Percentiles rank a stretch among this genome's conserved stretches.
These are phyloP conservation scores for Tupiocoris notatus DNA, from an alignment of 2,888 invertebrate species.

Conservation along the genomic window DNA sequence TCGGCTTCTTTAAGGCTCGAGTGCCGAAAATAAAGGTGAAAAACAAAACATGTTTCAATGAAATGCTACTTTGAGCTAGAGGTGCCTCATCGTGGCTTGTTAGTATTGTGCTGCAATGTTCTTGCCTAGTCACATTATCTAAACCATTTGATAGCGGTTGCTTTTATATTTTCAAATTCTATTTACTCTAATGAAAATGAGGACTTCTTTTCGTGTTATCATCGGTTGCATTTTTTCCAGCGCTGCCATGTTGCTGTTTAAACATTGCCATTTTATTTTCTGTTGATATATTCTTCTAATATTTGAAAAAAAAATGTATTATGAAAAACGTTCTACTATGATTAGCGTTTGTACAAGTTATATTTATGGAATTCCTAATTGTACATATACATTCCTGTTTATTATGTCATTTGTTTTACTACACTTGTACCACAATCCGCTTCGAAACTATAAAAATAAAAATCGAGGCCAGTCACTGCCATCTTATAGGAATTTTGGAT, in stretches of 20 bases:
- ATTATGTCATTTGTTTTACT: too few relatives aligned
- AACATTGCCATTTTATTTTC: neutral
- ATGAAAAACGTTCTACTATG: neutral
- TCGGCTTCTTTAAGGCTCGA: too few relatives aligned
- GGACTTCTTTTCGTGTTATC: neutral
- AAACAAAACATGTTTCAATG: too few relatives aligned
- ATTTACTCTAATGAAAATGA: neutral
- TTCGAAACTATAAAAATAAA: too few relatives aligned
- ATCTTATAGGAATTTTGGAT: too few relatives aligned
- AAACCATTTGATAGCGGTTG: neutral
- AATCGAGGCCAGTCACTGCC: too few relatives aligned
- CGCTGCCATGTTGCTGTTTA: neutral
- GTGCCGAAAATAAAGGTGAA: too few relatives aligned
- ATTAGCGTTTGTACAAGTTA: conserved; percentile 4
- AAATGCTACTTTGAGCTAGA: too few relatives aligned
- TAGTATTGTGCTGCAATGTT: neutral
- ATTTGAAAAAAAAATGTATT: neutral
- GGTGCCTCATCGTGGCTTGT: neutral
- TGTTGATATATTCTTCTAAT: neutral
- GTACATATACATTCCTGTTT: conserved; percentile 24
- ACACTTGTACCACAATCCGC: too few relatives aligned
- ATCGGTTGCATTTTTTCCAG: neutral
- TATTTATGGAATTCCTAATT: conserved; percentile 9
- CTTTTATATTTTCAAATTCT: neutral
- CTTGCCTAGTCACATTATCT: neutral